Base-by-base conservation (phyloP, 1,140 invertebrate genomes). In the Pogonognathellus flavescens region DNA sequence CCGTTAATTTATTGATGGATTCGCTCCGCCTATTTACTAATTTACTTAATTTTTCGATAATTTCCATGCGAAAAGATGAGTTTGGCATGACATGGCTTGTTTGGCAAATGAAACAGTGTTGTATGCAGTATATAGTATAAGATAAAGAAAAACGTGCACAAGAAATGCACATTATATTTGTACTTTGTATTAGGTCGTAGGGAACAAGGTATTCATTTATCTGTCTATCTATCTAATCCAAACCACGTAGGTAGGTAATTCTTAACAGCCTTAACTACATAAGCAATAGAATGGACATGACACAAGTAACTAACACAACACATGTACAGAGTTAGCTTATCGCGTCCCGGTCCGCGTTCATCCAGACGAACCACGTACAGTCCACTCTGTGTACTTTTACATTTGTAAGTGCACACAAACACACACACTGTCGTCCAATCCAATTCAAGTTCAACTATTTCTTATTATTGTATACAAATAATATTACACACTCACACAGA, bases 291-390 rank as follows among this genome's bases (percentile, higher is more conserved):
- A 76, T 76, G 13, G 70, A 76, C 70, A 76, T 76, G 70, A 76
- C 70, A 76, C 25, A 76, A 76, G 25, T 76, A 76, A 76, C 70
- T 50, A 31, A 41, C 41, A 25, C 70, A 76, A 76, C 70, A 76
- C 70, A 76, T 76, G 70, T 76, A 76, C 70, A 76, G 70, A 76
- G 70, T 76, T 76, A 76, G 25, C 70, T 76, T 76, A 76, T 76
- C 70, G 10, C 59, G 3, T 62, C 20, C 20, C 13, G 9, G 1
- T n/a, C 16, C 53, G 1, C 11, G 11, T 76, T 31, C 62, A 70
- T 22, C 22, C 31, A 50, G n/a, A n/a, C n/a, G n/a, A n/a, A n/a
- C 5, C 14, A 16, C n/a, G 18, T 62, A 13, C 16, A 18, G 14
- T 76, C 31, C 70, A 41, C 13, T n/a, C 41, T 76, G 16, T 41